Base-by-base conservation (phyloP, 2,113 vertebrate species). In the Entelurus aequoreus region DNA sequence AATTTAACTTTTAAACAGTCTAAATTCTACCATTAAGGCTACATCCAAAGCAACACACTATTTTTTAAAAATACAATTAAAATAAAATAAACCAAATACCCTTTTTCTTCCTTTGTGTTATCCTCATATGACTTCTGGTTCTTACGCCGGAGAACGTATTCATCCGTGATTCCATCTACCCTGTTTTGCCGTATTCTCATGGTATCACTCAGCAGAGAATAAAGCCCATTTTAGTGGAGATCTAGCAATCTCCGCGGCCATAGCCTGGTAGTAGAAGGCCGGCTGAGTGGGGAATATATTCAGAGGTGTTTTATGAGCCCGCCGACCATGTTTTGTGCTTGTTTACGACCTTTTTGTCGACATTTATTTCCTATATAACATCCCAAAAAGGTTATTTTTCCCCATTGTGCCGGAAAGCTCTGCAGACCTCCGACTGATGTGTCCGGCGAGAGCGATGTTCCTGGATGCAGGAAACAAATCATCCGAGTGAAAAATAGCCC, bases 101-200 rank as follows among this genome's bases (percentile, higher is more conserved):
- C 60, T 59, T 60, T 65, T 46, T 47, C 60, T 64, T 48, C 19
- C 61, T 38, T 15, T 10, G 0, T 35, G 2, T 54, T 54, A 36
- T 54, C 53, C 53, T 37, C 13, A 37, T 35, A n/a, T 9, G 4
- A n/a, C 62, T 44, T 79, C 71, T 73, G 68, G 67, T 48, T 60
- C 57, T 71, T 62, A 67, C 13, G 46, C 65, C 65, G 65, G 63
- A 81, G 74, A 84, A 84, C 84, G 83, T 65, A 85, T 65, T 85
- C 75, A 72, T 84, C 71, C 70, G 79, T 71, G 81, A 86, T 86
- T 87, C 84, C 55, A 81, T 76, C 79, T 71, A 53, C 75, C 68
- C 81, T 62, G 0, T 48, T 78, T 74, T 76, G 84, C 71, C 79
- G 77, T 81, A 3, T 86, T 81, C 63, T 84, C 64, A 80, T 74